Percentiles rank a stretch among this genome's conserved stretches.
Evolutionary conservation across 1,140 invertebrate species (phyloP).

Genomic region (Dysdera silvatica): DNA sequence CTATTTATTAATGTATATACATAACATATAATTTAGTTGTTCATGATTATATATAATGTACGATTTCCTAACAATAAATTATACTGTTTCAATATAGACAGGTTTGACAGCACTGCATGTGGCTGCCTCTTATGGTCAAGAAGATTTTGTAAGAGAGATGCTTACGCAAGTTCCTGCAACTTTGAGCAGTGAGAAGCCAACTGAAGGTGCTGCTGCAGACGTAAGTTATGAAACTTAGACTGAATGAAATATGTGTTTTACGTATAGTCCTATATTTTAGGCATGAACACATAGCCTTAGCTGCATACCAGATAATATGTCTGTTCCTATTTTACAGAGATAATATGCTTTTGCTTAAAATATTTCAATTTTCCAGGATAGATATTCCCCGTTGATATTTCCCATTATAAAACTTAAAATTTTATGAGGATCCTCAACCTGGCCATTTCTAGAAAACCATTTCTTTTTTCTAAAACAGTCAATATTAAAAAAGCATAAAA

Average conservation of each 20-base stretch:
- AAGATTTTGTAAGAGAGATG: conserved; percentile 92
- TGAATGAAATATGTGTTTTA: no score
- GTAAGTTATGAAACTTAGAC: conserved; percentile 38
- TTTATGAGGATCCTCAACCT: no score
- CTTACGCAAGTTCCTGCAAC: conserved; percentile 84
- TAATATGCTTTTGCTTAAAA: no score
- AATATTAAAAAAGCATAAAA: conserved; percentile 68
- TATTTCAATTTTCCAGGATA: no score
- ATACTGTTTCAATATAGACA: conserved; percentile 48
- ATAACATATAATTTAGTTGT: not conserved
- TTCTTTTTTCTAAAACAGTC: conserved; percentile 87
- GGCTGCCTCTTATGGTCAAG: conserved; percentile 94
- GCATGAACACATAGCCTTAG: no score
- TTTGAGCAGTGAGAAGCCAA: conserved; percentile 84
- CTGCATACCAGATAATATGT: no score
- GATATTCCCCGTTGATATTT: no score
- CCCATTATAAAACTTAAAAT: no score
- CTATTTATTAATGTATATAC: not conserved
- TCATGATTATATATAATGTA: not conserved
- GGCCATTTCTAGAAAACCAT: no score
- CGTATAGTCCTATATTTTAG: no score
- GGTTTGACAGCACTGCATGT: conserved; percentile 95
- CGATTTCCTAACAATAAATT: no score
- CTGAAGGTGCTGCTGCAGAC: conserved; percentile 63
- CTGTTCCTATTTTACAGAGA: no score